Conservation (phyloP, 2,113 vertebrate genomes). For the Sardina pilchardus region DNA sequence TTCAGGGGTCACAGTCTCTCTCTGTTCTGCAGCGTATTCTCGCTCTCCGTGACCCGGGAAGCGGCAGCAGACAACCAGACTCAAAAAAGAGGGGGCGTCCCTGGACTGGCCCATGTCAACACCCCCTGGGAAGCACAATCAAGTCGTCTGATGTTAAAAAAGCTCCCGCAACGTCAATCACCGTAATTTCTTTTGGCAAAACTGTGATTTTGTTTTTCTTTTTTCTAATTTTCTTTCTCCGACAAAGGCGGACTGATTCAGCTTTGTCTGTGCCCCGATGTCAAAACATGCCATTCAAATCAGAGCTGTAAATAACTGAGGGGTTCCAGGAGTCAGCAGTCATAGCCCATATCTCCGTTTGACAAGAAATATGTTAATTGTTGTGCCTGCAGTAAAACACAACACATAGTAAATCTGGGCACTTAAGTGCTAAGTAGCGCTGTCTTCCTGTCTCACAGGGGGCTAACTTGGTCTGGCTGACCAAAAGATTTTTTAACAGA, state of each 20-base stretch:
- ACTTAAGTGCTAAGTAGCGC: not conserved
- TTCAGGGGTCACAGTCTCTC: not conserved
- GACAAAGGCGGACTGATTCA: slow-evolving; percentile 27
- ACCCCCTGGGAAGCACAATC: slow-evolving; percentile 37
- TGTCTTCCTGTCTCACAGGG: not conserved
- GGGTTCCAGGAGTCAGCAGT: slow-evolving; percentile 20
- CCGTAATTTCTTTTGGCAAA: slow-evolving; percentile 32
- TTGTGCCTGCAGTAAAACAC: not conserved
- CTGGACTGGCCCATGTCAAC: slow-evolving; percentile 29
- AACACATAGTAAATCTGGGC: slow-evolving; percentile 13
- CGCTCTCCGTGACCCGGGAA: not conserved
- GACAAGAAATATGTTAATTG: slow-evolving; percentile 19
- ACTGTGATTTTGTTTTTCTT: slow-evolving; percentile 33
- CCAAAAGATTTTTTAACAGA: not conserved
- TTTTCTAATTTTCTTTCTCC: not conserved
- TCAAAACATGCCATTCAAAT: slow-evolving; percentile 46
- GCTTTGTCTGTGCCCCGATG: slow-evolving; percentile 29
- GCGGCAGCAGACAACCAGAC: not conserved
- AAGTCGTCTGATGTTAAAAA: slow-evolving; percentile 35
- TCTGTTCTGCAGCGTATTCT: not conserved
- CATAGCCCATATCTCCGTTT: not conserved
- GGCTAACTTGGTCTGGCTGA: not conserved
- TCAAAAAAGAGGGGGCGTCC: slow-evolving; percentile 9
- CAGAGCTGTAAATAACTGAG: slow-evolving; percentile 33
- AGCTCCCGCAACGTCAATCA: slow-evolving; percentile 39